A percentile compares a stretch with the other conserved stretches of the same genome.
These are phyloP conservation scores for Metellina segmentata DNA, from an alignment of 2,888 invertebrate genomes.

Conservation along the genomic window DNA sequence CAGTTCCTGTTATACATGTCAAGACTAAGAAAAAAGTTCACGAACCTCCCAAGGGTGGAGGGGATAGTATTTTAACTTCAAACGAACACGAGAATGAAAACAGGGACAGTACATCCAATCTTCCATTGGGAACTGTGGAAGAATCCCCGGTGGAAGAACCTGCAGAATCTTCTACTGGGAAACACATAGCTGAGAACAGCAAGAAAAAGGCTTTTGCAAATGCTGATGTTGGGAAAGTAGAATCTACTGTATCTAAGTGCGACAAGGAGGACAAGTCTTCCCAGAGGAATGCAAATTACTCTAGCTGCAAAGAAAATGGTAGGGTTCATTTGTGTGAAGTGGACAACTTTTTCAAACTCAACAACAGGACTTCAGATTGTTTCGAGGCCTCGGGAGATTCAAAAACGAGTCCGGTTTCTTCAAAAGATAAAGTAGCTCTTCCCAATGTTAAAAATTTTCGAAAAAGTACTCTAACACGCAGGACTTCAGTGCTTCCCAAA, in stretches of 20 bases:
- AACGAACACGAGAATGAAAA: constrained; percentile 26
- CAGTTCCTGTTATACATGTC: not conserved
- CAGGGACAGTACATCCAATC: not conserved
- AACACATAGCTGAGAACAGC: constrained; percentile 31
- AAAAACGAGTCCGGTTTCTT: constrained; percentile 17
- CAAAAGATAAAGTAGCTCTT: constrained; percentile 45
- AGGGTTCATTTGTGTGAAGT: constrained; percentile 70
- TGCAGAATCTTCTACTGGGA: not conserved
- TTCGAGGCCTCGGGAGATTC: constrained; percentile 1
- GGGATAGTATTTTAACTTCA: not conserved
- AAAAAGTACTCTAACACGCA: constrained; percentile 44
- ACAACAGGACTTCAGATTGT: constrained; percentile 61
- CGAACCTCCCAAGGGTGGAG: constrained; percentile 38
- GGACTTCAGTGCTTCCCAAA: constrained; percentile 24
- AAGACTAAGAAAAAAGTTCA: constrained; percentile 49
- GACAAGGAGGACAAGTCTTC: constrained; percentile 15
- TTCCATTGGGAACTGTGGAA: not conserved
- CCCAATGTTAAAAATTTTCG: constrained; percentile 45
- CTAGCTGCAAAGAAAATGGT: constrained; percentile 58
- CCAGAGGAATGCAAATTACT: not conserved
- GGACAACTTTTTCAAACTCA: constrained; percentile 64
- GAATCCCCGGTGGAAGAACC: not conserved
- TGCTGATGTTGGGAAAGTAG: not conserved
- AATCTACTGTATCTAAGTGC: not conserved
- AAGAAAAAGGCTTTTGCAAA: not conserved